Base-by-base conservation (phyloP, 2,888 invertebrate genomes). In the Diaperis boleti region DNA sequence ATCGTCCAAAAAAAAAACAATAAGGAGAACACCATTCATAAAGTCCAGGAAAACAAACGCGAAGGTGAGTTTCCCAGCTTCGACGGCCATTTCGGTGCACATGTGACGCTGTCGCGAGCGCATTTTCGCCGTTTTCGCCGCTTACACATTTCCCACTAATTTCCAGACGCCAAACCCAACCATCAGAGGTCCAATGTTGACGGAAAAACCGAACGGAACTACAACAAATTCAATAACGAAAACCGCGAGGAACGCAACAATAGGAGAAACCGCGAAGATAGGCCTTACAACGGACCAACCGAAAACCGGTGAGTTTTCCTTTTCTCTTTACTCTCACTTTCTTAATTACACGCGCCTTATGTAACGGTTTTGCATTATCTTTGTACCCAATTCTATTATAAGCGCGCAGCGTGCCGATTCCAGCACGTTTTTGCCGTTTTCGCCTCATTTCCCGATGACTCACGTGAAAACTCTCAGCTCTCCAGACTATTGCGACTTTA, bases 211-310 rank as follows among this genome's bases (percentile, higher is more conserved):
- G 85, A 72, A 80, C 81, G 78, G 76, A 82, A 68, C 73, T 83
- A 84, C 63, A 85, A 83, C 62, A 81, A 80, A 72, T 84, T 84
- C 57, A 85, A 84, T 74, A 85, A 84, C 73, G 88, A 89, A 75
- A 86, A 87, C 61, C 86, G 89, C 35, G 93, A 93, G 75, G 90
- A 90, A 77, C 87, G 92, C 67, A 89, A 90, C 73, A 90, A 88
- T 76, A 83, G 86, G 71, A 83, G 87, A 69, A 88, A 88, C 78
- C 84, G 90, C 76, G 85, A 91, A 82, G 85, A 88, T 78, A 81
- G 82, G 77, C 75, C 86, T 37, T 74, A 69, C 66, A 82, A 81
- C 71, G 82, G 82, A 70, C 76, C 80, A 67, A 69, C 76, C 49
- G 80, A 79, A 70, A 78, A 77, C 69, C 76, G 79, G 81, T 80